phyloP scores from a whole-genome alignment of 2,113 vertebrate species.

The Clinocottus analis region DNA sequence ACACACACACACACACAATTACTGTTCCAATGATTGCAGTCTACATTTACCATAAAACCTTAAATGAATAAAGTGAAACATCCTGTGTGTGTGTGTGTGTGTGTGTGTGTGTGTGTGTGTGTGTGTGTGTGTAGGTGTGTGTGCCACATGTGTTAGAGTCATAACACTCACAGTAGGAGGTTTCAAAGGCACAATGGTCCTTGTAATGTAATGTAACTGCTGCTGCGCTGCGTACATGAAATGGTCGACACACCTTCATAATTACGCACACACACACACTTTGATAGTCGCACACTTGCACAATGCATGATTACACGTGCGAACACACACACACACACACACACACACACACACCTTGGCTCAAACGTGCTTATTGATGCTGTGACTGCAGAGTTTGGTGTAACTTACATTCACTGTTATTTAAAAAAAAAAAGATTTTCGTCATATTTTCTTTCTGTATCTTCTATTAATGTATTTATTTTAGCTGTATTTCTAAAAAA shows the following conservation, averaged over 20 bases:
- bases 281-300: neutral
- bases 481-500: too few relatives aligned
- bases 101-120: conserved; percentile 37
- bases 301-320: neutral
- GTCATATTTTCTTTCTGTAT: too few relatives aligned
- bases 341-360: neutral
- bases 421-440: neutral
- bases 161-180: conserved; percentile 58
- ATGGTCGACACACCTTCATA: conserved; percentile 16
- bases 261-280: conserved; percentile 11
- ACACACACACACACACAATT: conserved; percentile 9
- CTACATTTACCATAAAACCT: conserved; percentile 63
- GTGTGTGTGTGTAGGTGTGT: conserved; percentile 39
- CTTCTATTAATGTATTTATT: too few relatives aligned
- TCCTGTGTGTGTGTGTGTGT: conserved; percentile 49
- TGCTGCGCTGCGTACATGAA: conserved; percentile 2
- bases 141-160: conserved; percentile 66
- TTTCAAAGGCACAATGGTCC: conserved; percentile 47
- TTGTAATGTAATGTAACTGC: conserved; percentile 39
- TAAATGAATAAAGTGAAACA: conserved; percentile 58
- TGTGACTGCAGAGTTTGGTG: neutral
- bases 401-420: neutral
- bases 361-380: neutral
- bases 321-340: neutral
- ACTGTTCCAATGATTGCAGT: conserved; percentile 38